A percentile compares a stretch with the other conserved stretches of the same genome.
phyloP scores from a whole-genome alignment of 2,113 vertebrate species.

The Gulo gulo region DNA sequence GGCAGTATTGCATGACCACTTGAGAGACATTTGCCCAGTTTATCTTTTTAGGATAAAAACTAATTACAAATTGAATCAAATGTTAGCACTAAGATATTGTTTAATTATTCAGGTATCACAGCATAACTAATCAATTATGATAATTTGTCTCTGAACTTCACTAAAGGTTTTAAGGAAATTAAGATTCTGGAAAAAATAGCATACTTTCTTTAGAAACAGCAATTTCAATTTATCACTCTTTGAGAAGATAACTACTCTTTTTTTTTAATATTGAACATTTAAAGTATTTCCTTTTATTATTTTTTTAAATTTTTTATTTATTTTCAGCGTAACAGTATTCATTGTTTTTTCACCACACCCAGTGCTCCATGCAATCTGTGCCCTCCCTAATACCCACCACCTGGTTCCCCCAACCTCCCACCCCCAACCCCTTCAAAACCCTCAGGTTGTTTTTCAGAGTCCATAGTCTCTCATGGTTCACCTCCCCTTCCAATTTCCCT shows the following conservation, averaged over 20 bases:
- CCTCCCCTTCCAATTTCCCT: too few relatives aligned
- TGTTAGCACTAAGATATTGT: background rate
- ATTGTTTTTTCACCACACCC: too few relatives aligned
- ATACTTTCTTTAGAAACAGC: background rate
- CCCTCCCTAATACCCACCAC: too few relatives aligned
- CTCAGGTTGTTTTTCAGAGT: too few relatives aligned
- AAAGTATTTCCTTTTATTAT: too few relatives aligned
- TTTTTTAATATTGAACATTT: too few relatives aligned
- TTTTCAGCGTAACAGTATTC: too few relatives aligned
- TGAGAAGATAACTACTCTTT: background rate
- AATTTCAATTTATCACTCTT: background rate
- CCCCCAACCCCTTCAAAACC: too few relatives aligned
- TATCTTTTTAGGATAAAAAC: background rate
- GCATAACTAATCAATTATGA: background rate
- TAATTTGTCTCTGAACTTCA: background rate
- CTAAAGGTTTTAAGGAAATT: background rate
- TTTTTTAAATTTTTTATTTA: too few relatives aligned
- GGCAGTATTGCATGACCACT: background rate
- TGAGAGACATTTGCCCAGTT: conserved; percentile 17
- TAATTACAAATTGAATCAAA: conserved; percentile 28
- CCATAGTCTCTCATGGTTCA: too few relatives aligned
- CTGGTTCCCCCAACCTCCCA: too few relatives aligned
- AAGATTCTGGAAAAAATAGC: background rate
- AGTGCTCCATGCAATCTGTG: too few relatives aligned
- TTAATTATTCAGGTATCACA: conserved; percentile 22